Evolutionary conservation across 2,888 invertebrate species (phyloP), one percentile per base, ranked within the genome.

Genomic region (Thymelicus lineola): DNA sequence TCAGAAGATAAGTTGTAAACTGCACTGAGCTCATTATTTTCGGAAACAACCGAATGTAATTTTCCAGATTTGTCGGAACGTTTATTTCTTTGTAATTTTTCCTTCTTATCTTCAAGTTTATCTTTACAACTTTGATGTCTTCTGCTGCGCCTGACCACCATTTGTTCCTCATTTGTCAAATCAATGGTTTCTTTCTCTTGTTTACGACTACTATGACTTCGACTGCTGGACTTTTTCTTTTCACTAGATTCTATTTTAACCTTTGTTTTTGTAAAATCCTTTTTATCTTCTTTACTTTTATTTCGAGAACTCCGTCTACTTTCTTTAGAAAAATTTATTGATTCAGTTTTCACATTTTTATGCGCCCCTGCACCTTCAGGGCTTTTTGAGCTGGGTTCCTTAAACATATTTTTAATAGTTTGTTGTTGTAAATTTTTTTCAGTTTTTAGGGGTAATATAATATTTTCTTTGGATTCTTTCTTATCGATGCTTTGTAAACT

Each of bases 1-100:
- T 81, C 85, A 0, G 86, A 81, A 0, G 89, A 89, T 12, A 83
- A 42, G 73, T 82, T 85, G 66, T 90, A 90, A 0, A 90, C 85
- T 0, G 82, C 78, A 74, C 91, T 92, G 55, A 86, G 80, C 61
- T 91, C 88, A 17, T 79, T 77, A 7, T 72, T 71, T 4, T 71
- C 9, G 64, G 17, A 36, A 7, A 12, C 10, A 10, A 10, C 42
- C 12, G 42, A 12, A 10, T 3, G 42, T 42, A 12, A 42, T 57
- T 35, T 36, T 57, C n/a, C n/a, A 57, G 55, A 36, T 57, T 14
- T n/a, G 28, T 55, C 3, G 15, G 50, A 50, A 12, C 14, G 12
- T 50, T 9, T 50, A 1, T 15, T 15, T 15, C 12, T 50, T 1
- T 9, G 20, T 20, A n/a, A 12, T 20, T 53, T 53, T n/a, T 53